Evolutionary conservation across 2,888 invertebrate species (phyloP).

Genomic region (Leptopilina myrica): DNA sequence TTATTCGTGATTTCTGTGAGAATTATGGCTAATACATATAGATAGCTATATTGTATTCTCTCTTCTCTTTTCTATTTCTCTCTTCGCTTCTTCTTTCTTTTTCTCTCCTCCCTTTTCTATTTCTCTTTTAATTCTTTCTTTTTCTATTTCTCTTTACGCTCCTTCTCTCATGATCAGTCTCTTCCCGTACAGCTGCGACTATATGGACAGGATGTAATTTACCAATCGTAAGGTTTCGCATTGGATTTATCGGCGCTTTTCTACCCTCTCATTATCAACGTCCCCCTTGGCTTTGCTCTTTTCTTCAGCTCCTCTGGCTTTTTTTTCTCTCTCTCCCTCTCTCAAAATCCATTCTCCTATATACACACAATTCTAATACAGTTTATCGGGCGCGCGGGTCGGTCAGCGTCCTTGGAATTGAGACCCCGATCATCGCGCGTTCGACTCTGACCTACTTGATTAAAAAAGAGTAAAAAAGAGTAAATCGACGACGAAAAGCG

Average conservation of each 20-base stretch:
- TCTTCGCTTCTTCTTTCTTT: neutral
- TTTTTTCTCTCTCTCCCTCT: too few species aligned
- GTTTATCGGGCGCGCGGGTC: constrained; percentile 41
- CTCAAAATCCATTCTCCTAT: neutral
- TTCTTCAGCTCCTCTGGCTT: constrained; percentile 4
- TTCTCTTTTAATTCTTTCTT: neutral
- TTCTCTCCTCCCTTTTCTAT: neutral
- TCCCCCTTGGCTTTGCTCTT: constrained; percentile 61
- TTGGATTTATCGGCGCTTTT: constrained; percentile 76
- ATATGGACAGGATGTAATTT: constrained; percentile 75
- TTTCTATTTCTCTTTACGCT: neutral
- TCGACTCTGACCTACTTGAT: constrained; percentile 66
- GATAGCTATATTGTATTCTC: neutral
- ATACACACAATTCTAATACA: constrained; percentile 60
- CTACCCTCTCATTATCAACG: constrained; percentile 76
- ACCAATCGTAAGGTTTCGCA: constrained; percentile 75
- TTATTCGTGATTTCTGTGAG: too few species aligned
- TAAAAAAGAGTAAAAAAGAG: constrained; percentile 57
- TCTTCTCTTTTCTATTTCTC: neutral
- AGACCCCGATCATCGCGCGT: constrained; percentile 61
- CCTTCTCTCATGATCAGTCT: neutral
- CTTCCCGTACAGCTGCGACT: constrained; percentile 45
- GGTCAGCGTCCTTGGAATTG: constrained; percentile 65
- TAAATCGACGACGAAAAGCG: constrained; percentile 52
- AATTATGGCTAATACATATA: too few species aligned